These are phyloP conservation scores for Pentalonia nigronervosa DNA, from an alignment of 1,140 invertebrate species.

Conservation along the genomic window DNA sequence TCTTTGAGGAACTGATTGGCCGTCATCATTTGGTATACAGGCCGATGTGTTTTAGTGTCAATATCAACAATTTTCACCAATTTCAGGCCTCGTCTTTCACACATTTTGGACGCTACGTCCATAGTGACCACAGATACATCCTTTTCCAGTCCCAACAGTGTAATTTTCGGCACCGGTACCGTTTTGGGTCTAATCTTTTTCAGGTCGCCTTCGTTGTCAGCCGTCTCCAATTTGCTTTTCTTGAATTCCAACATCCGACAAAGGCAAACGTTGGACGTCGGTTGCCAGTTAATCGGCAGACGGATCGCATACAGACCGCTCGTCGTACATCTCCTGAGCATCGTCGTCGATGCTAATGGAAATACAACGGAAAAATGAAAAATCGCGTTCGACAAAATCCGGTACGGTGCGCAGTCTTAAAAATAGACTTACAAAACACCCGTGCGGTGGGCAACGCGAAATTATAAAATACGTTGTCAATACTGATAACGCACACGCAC, in stretches of 20 bases:
- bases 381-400: too few relatives aligned
- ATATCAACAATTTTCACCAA: constrained; percentile 45
- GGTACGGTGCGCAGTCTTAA: background rate
- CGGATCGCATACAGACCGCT: background rate
- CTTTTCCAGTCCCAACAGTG: background rate
- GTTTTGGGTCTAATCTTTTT: constrained; percentile 40
- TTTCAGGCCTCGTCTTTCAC: constrained; percentile 43
- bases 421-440: background rate
- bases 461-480: background rate
- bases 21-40: constrained; percentile 38
- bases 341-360: background rate
- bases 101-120: constrained; percentile 19
- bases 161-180: background rate
- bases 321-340: background rate
- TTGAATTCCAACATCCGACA: background rate
- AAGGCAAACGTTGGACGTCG: background rate
- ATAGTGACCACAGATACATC: constrained; percentile 39
- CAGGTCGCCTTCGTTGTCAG: background rate
- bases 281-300: background rate
- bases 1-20: constrained; percentile 31
- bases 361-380: background rate
- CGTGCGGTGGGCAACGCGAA: background rate
- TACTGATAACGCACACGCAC: background rate
- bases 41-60: constrained; percentile 37
- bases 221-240: background rate